Percentiles rank a stretch among this genome's conserved stretches.
These are phyloP conservation scores for Osmoderma eremita DNA, from an alignment of 2,888 invertebrate species.

Conservation along the genomic window DNA sequence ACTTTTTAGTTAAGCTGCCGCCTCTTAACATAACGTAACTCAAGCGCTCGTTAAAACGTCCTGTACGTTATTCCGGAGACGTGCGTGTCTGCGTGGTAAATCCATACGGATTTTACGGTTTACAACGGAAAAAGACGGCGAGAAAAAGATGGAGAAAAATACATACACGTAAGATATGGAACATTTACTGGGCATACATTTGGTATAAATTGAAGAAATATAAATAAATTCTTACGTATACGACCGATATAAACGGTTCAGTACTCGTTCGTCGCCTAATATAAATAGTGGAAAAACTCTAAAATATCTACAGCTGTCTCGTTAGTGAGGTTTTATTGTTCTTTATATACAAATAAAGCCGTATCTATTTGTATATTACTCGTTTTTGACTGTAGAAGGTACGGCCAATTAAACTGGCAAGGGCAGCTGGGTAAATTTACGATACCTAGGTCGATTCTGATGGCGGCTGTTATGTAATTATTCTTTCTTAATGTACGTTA, in stretches of 20 bases:
- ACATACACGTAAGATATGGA: constrained; percentile 12
- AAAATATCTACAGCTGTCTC: constrained; percentile 22
- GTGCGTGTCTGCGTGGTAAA: not conserved
- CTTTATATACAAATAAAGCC: constrained; percentile 30
- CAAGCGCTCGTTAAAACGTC: constrained; percentile 14
- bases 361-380: constrained; percentile 27
- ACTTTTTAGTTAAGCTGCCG: constrained; percentile 15
- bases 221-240: constrained; percentile 27
- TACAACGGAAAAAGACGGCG: not conserved
- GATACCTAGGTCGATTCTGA: not conserved
- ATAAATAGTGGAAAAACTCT: constrained; percentile 26
- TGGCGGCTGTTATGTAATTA: too few relatives aligned
- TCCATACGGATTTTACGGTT: not conserved
- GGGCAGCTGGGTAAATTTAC: constrained; percentile 4
- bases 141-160: constrained; percentile 8
- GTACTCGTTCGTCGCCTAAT: constrained; percentile 23
- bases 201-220: constrained; percentile 29
- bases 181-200: constrained; percentile 10
- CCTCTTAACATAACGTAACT: constrained; percentile 19
- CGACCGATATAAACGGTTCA: constrained; percentile 15
- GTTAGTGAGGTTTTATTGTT: constrained; percentile 24
- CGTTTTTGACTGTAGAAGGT: constrained; percentile 23
- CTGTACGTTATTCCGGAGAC: not conserved
- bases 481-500: too few relatives aligned
- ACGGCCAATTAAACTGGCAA: constrained; percentile 9